These are phyloP conservation scores for Lathronympha strigana DNA, from an alignment of 2,888 invertebrate species.

Conservation along the genomic window DNA sequence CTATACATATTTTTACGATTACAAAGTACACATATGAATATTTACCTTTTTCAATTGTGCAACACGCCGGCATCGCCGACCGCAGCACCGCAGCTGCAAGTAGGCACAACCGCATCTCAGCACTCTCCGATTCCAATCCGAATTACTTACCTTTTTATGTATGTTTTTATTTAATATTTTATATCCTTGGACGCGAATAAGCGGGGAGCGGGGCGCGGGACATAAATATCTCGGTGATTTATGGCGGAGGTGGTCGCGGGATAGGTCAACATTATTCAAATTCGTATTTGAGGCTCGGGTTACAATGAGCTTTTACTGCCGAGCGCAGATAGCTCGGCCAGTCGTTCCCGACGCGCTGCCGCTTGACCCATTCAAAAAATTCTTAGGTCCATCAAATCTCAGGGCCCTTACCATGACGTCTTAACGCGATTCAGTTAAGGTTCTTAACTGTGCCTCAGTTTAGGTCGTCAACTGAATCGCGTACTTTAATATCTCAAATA, in stretches of 20 bases:
- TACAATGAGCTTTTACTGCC: constrained; percentile 83
- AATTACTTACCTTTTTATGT: constrained; percentile 81
- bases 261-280: constrained; percentile 85
- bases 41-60: constrained; percentile 57
- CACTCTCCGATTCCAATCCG: constrained; percentile 74
- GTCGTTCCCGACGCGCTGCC: constrained; percentile 53
- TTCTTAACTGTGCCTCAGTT: no score
- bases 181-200: constrained; percentile 77
- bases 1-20: constrained; percentile 4
- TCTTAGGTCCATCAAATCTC: constrained; percentile 64
- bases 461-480: no score
- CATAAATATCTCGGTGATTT: constrained; percentile 84
- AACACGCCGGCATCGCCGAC: constrained; percentile 50
- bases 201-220: constrained; percentile 68
- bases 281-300: constrained; percentile 83
- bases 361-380: constrained; percentile 8
- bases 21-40: constrained; percentile 30
- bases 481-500: constrained; percentile 51
- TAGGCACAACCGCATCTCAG: constrained; percentile 65
- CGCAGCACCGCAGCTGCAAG: constrained; percentile 62
- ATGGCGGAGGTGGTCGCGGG: constrained; percentile 82
- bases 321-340: constrained; percentile 74
- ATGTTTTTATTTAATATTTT: constrained; percentile 82
- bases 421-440: no score
- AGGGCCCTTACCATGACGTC: constrained; percentile 65